Evolutionary conservation across 2,113 vertebrate genomes (phyloP).

Genomic region (Tricholaema leucomelas): DNA sequence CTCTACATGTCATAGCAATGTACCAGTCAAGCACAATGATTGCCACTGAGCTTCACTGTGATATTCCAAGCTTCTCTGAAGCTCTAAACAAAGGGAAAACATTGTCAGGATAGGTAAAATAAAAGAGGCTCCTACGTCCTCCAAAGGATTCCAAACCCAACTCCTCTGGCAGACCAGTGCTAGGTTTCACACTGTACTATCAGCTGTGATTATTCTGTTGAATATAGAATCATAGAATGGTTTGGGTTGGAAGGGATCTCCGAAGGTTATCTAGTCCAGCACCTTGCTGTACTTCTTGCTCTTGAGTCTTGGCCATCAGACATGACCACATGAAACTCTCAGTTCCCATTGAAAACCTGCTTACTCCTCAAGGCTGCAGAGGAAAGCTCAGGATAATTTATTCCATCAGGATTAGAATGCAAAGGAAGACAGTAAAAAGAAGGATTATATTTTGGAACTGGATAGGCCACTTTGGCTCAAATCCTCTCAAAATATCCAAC

Average conservation of each 20-base stretch:
- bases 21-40: background rate
- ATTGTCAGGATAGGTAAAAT: background rate
- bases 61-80: background rate
- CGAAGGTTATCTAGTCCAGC: background rate
- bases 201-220: background rate
- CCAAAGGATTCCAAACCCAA: background rate
- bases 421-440: background rate
- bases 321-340: background rate
- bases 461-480: background rate
- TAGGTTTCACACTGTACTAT: background rate
- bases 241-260: too few relatives aligned
- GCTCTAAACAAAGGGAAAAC: background rate
- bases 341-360: background rate
- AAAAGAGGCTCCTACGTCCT: background rate
- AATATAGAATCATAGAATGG: too few relatives aligned
- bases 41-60: background rate
- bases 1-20: background rate
- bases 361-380: background rate
- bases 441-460: background rate
- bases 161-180: background rate
- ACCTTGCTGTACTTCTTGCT: background rate
- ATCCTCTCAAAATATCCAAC: background rate
- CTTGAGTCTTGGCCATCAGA: background rate
- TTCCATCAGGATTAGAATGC: accelerated
- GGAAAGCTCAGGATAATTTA: background rate